Conservation (phyloP, 2,797 vertebrate genomes). For the Phylloscopus collybita region DNA sequence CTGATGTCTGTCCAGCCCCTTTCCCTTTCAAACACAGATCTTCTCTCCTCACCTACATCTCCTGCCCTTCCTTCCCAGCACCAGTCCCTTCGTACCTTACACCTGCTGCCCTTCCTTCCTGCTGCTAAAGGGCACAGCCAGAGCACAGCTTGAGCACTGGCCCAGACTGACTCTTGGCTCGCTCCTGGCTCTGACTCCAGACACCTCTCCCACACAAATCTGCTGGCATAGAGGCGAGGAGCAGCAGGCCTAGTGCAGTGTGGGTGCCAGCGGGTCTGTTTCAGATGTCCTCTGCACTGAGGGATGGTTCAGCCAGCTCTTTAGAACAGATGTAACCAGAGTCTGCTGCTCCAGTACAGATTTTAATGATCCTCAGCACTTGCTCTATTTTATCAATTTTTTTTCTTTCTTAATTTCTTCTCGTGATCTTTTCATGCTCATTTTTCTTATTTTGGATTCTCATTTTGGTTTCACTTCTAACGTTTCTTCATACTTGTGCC, state of each 20-base stretch:
- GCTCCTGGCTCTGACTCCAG: not conserved
- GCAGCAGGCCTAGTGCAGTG: not conserved
- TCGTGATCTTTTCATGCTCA: not conserved
- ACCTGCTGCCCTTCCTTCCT: not conserved
- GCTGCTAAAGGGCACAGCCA: not conserved
- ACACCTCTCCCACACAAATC: not conserved
- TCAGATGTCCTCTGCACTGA: not conserved
- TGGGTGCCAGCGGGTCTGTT: not conserved
- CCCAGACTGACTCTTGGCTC: not conserved
- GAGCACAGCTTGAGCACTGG: not conserved
- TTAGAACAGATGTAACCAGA: not conserved
- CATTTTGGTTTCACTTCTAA: not conserved
- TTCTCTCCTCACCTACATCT: not conserved
- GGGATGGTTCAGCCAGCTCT: not conserved
- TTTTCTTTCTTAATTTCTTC: not conserved
- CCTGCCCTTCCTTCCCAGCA: not conserved
- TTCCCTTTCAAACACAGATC: not conserved
- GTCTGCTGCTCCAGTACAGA: not conserved
- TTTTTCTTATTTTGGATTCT: not conserved
- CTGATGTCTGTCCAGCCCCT: not conserved
- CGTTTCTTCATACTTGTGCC: not conserved
- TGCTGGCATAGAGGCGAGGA: not conserved
- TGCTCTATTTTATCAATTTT: not conserved
- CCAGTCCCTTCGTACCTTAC: fast-evolving
- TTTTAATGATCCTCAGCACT: not conserved